Conservation (phyloP, 2,797 vertebrate genomes). For the Chanos chanos region DNA sequence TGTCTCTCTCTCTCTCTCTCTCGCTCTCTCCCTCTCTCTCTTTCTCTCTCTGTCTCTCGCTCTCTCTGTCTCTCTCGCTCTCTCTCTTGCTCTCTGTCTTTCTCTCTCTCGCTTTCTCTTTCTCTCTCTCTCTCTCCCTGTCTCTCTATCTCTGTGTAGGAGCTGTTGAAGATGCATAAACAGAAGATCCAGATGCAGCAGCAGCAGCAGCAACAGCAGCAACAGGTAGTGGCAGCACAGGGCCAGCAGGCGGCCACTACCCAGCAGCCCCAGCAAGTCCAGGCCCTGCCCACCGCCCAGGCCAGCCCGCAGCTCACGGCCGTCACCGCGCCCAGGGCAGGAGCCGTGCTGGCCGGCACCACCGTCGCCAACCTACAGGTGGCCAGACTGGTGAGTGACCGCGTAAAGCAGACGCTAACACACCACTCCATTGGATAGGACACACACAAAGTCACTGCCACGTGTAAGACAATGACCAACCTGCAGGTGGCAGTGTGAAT, state of each 20-base stretch:
- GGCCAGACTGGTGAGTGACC: slow-evolving; percentile 85
- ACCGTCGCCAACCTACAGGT: slow-evolving; percentile 86
- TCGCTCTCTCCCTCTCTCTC: too few species aligned
- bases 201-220: slow-evolving; percentile 76
- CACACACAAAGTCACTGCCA: too few species aligned
- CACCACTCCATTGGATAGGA: too few species aligned
- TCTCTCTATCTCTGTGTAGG: slow-evolving; percentile 55
- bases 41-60: too few species aligned
- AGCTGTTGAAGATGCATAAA: slow-evolving; percentile 88
- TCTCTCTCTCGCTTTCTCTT: too few species aligned
- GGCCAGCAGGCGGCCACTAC: slow-evolving; percentile 67
- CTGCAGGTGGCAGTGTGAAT: too few species aligned
- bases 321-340: slow-evolving; percentile 80
- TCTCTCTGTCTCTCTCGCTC: too few species aligned
- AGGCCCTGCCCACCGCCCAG: slow-evolving; percentile 69
- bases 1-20: too few species aligned
- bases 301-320: slow-evolving; percentile 81
- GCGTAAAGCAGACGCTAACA: too few species aligned
- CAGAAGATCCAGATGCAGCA: slow-evolving; percentile 86
- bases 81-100: too few species aligned
- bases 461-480: too few species aligned
- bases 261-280: slow-evolving; percentile 77
- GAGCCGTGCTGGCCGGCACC: slow-evolving; percentile 80
- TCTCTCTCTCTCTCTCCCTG: neutral
- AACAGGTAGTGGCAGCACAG: slow-evolving; percentile 65